Percentiles rank a stretch among this genome's conserved stretches.
Evolutionary conservation across 1,140 invertebrate species (phyloP).

Genomic region (Muscidifurax raptorellus): DNA sequence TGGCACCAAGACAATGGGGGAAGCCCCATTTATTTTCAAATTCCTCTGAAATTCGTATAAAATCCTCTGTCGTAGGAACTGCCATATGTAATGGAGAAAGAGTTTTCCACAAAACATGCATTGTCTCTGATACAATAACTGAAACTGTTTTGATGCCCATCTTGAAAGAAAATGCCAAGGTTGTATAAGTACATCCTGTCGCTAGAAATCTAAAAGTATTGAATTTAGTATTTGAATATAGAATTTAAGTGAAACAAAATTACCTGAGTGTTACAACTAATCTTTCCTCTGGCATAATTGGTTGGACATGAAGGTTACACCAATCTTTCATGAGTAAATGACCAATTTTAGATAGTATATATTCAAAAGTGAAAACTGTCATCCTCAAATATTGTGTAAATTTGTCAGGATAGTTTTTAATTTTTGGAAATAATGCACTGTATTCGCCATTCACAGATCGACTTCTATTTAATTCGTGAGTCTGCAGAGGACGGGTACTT

Average conservation of each 20-base stretch:
- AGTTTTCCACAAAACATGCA: slow-evolving; percentile 2
- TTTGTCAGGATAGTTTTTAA: slow-evolving; percentile 1
- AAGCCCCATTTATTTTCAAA: slow-evolving; percentile 41
- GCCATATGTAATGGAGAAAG: neutral
- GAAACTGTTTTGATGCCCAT: slow-evolving; percentile 3
- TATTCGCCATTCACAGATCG: neutral
- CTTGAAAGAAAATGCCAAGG: neutral
- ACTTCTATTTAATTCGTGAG: neutral
- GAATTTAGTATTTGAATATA: neutral
- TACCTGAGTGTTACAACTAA: slow-evolving; percentile 1
- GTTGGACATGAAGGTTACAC: neutral
- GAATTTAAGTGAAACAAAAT: neutral
- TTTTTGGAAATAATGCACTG: neutral
- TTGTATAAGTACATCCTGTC: neutral
- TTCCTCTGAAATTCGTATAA: neutral
- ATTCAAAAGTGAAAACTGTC: neutral
- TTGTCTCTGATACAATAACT: neutral
- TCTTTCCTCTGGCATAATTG: slow-evolving; percentile 6
- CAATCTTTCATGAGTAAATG: neutral
- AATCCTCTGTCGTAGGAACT: slow-evolving; percentile 2
- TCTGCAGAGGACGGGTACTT: too few species aligned
- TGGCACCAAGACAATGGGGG: slow-evolving; percentile 63
- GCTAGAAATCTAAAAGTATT: slow-evolving; percentile 12
- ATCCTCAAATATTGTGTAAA: neutral
- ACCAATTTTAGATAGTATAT: neutral